Percentiles rank a stretch among this genome's conserved stretches.
Evolutionary conservation across 2,888 invertebrate genomes (phyloP).

Genomic region (Liopterus haemorrhoidalis): DNA sequence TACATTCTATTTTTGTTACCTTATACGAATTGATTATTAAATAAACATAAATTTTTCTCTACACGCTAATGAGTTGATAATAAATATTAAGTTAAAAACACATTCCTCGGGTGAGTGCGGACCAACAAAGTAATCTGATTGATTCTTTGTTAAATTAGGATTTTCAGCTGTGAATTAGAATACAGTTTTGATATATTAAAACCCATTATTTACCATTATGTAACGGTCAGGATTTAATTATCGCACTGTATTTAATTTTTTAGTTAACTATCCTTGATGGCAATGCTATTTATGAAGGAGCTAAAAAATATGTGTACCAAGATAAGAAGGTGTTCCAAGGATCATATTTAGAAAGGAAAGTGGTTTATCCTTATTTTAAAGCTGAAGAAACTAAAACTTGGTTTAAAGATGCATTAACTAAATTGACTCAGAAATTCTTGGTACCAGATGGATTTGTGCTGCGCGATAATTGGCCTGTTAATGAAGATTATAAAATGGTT

Average conservation of each 20-base stretch:
- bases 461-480: conserved; percentile 54
- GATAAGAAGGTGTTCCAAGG: conserved; percentile 32
- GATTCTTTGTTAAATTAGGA: no score
- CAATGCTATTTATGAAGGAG: conserved; percentile 31
- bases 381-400: conserved; percentile 18
- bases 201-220: no score
- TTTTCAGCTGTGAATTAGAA: no score
- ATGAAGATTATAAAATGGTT: conserved; percentile 39
- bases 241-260: conserved; percentile 11
- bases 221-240: no score
- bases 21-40: no score
- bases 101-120: no score
- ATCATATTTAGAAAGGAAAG: conserved; percentile 35
- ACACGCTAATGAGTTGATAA: no score
- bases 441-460: conserved; percentile 48
- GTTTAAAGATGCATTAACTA: conserved; percentile 19
- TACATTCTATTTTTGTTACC: no score
- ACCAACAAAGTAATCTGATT: no score
- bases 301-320: conserved; percentile 36
- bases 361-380: conserved; percentile 42
- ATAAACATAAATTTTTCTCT: no score
- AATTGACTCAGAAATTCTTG: conserved; percentile 36
- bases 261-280: conserved; percentile 29
- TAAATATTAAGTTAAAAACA: no score
- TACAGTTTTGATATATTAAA: no score